Evolutionary conservation across 2,113 vertebrate species (phyloP), one percentile per base, ranked within the genome.

Genomic region (Melanotaenia duboulayi): DNA sequence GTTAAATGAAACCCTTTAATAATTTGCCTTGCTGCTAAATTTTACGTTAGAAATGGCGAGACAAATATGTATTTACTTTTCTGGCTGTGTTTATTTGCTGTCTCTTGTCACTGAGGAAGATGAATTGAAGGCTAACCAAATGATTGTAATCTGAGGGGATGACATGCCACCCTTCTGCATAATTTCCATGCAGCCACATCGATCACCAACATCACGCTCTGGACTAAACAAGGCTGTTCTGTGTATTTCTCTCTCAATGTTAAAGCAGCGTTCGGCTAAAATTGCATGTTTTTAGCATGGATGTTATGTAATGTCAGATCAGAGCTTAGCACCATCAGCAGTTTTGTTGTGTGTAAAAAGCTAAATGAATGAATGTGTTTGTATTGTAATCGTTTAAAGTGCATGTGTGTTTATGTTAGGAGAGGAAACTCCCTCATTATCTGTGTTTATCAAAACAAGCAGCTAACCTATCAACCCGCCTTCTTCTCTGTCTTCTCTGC

Each of bases 131-230:
- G 14, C 54, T 24, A 52, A 66, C 28, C 48, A 63, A 79, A 75
- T 71, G 64, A 66, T 81, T 65, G 52, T 52, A 50, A 66, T 75
- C 78, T 48, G 28, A 57, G 44, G n/a, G 44, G 66, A 65, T 42
- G 42, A 39, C 51, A 46, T 70, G 68, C 46, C 71, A 71, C 32
- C 12, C 25, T 64, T n/a, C 17, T 40, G 54, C 58, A 58, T 58
- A 56, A 51, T 46, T 60, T 52, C 24, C 24, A 6, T 14, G 25
- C 7, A 48, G 54, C 35, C 1, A 12, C 52, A 71, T 82, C 69
- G 67, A 35, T 81, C 78, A 78, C 16, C 11, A 17, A 50, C 54
- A 23, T 17, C 37, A 8, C 9, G 40, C 42, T 42, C 32, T 48
- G 48, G 16, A 35, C 40, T 40, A 61, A 74, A 73, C 49, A 22